phyloP scores from a whole-genome alignment of 2,888 invertebrate genomes.

The Folsomia candida region DNA sequence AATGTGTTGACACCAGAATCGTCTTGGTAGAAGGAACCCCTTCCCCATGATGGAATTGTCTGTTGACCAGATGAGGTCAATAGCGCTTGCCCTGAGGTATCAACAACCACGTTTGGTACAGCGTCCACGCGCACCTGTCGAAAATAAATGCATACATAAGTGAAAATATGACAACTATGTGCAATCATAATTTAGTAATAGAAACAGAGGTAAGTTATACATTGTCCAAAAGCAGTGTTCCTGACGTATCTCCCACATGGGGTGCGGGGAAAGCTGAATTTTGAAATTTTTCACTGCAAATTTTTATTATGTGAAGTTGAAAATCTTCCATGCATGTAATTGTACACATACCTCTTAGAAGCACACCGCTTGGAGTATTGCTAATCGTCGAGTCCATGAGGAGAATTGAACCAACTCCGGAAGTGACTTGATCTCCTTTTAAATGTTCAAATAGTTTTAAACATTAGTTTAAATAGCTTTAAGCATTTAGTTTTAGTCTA shows the following conservation, averaged over 20 bases:
- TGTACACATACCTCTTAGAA: slow-evolving; percentile 17
- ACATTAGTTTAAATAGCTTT: no score
- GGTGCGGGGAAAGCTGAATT: no score
- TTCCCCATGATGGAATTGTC: slow-evolving; percentile 38
- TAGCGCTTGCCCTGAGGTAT: neutral
- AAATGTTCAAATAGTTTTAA: no score
- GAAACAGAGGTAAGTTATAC: no score
- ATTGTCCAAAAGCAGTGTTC: slow-evolving; percentile 44
- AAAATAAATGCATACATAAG: no score
- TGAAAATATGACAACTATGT: no score
- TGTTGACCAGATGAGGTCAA: neutral
- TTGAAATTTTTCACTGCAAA: no score
- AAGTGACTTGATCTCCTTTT: neutral
- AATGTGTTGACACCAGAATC: slow-evolving; percentile 30
- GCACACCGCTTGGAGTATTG: slow-evolving; percentile 36
- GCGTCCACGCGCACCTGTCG: no score
- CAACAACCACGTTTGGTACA: neutral
- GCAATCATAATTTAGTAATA: no score
- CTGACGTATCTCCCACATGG: slow-evolving; percentile 29
- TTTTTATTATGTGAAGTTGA: no score
- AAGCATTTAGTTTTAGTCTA: no score
- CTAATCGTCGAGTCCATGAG: slow-evolving; percentile 38
- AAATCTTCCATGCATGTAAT: no score
- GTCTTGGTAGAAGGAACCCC: slow-evolving; percentile 42
- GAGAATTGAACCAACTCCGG: slow-evolving; percentile 39